Evolutionary conservation across 1,140 invertebrate species (phyloP).

Genomic region (Drosophila jambulina): DNA sequence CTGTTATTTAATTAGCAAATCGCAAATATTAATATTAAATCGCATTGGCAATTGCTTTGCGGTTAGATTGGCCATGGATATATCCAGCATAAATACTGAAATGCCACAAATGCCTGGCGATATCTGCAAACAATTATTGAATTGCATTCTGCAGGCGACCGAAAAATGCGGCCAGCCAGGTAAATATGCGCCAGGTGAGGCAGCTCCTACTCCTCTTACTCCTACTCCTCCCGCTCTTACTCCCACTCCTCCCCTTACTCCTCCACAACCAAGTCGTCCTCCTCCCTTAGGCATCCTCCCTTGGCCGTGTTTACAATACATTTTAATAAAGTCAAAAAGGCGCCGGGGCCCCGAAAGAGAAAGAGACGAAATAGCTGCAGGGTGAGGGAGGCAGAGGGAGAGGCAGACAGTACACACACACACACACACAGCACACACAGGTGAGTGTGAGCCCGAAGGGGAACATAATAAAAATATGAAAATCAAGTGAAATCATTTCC

Average conservation of each 20-base stretch:
- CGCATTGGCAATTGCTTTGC: not conserved
- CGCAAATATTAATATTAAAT: not conserved
- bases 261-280: not conserved
- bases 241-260: not conserved
- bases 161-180: slow-evolving; percentile 11
- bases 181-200: not conserved
- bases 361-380: slow-evolving; percentile 15
- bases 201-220: not conserved
- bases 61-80: not conserved
- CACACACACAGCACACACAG: not conserved
- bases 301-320: slow-evolving; percentile 36
- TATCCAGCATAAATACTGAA: not conserved
- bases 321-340: slow-evolving; percentile 63
- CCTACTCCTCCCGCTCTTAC: not conserved
- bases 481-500: slow-evolving; percentile 82
- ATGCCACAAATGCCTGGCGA: slow-evolving; percentile 15
- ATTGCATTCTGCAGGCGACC: slow-evolving; percentile 29
- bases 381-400: slow-evolving; percentile 5
- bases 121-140: slow-evolving; percentile 36
- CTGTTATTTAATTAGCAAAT: not conserved
- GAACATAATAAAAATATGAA: slow-evolving; percentile 76
- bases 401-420: not conserved
- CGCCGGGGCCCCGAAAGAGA: slow-evolving; percentile 19
- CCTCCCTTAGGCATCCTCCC: not conserved
- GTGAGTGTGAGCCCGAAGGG: slow-evolving; percentile 41